Base-by-base conservation (phyloP, 2,888 invertebrate genomes). In the Sturmia bella region DNA sequence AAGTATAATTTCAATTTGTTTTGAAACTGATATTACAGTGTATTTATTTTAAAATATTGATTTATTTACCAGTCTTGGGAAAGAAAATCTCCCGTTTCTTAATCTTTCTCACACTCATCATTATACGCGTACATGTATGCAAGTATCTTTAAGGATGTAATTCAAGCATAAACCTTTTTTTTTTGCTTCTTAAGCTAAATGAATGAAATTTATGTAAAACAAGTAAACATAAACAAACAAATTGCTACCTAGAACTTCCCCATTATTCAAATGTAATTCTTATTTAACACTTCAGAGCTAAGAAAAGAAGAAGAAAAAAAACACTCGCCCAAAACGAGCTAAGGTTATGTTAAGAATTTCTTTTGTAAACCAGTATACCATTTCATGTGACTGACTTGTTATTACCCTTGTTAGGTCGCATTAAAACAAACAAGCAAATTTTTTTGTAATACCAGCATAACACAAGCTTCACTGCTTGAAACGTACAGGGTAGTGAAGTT, bases 21-120 rank as follows among this genome's bases (percentile, higher is more conserved):
- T 21, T 37, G 3, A 17, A 39, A 50, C 4, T 39, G 24, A 50
- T 59, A 50, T 59, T 48, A 11, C 13, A 39, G 13, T n/a, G n/a
- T 17, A 15, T 27, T 27, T 7, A 19, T 70, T 41, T 7, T 27
- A 13, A 48, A 54, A 59, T 74, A 74, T 74, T 64, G 64, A 68
- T 69, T 76, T 69, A 54, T 69, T 69, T 61, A 32, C 12, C 7
- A 13, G 2, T 21, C 17, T 41, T 2, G n/a, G 13, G 24, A 61
- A 11, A 39, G n/a, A 59, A 68, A 24, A 5, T 7, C 32, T 9
- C 32, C 32, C 24, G n/a, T 45, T 39, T 54, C 24, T 45, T 61
- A 76, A 80, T 72, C 70, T 80, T 72, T 80, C 76, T 50, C 80
- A 76, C 80, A 76, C 66, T 72, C 48, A 63, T 72, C n/a, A n/a